phyloP scores from a whole-genome alignment of 2,797 vertebrate species.

The Gymnocypris eckloni region DNA sequence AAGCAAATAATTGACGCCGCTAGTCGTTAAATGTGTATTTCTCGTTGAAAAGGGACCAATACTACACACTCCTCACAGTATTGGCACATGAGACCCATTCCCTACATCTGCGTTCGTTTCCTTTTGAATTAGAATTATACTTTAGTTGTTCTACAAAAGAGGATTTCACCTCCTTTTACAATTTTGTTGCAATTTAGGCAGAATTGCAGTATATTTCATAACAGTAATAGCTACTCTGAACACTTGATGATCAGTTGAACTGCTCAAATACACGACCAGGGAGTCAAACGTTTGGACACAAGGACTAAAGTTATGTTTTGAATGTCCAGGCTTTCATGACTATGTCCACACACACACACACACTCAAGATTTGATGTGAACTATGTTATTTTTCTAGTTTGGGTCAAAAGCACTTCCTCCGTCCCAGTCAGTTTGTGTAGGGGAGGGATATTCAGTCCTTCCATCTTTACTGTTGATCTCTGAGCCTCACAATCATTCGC shows the following conservation, averaged over 20 bases:
- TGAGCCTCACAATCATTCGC: slow-evolving; percentile 58
- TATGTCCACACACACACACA: slow-evolving; percentile 11
- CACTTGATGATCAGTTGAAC: neutral
- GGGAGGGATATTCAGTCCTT: slow-evolving; percentile 29
- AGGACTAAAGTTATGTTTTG: neutral
- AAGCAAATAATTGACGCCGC: neutral
- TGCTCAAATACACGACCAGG: neutral
- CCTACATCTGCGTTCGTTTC: neutral
- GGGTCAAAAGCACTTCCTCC: slow-evolving; percentile 13
- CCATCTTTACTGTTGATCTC: neutral
- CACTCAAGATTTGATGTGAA: neutral
- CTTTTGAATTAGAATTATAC: neutral
- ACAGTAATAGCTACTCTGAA: neutral
- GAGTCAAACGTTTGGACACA: slow-evolving; percentile 4
- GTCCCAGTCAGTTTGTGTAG: neutral
- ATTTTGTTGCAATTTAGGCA: slow-evolving; percentile 22
- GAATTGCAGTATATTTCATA: neutral
- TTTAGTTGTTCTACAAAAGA: neutral
- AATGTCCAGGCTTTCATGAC: neutral
- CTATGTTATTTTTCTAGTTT: neutral
- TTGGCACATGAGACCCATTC: slow-evolving; percentile 48
- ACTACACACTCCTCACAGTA: slow-evolving; percentile 39
- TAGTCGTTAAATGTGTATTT: slow-evolving; percentile 1
- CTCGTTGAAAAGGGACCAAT: slow-evolving; percentile 27
- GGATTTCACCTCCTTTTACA: neutral